Evolutionary conservation across 2,797 vertebrate species (phyloP).

Genomic region (Oceanodroma leucorhoa): DNA sequence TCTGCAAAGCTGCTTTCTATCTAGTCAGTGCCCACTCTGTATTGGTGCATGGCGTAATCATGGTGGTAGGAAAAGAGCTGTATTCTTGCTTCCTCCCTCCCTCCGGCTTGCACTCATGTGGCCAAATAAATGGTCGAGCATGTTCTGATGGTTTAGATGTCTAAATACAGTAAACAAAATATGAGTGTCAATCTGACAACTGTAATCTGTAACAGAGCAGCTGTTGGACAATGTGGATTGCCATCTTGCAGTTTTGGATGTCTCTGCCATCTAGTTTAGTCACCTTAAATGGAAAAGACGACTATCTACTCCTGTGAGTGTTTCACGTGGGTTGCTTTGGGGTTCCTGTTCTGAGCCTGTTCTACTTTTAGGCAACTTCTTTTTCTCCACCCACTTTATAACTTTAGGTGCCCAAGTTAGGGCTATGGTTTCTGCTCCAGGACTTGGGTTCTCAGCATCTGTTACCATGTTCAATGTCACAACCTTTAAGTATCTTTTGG

Average conservation of each 20-base stretch:
- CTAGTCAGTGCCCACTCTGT: rapidly evolving
- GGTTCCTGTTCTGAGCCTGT: not conserved
- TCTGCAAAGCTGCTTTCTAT: not conserved
- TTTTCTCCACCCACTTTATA: not conserved
- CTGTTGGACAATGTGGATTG: not conserved
- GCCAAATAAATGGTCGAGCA: not conserved
- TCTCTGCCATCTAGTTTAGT: not conserved
- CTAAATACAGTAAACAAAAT: not conserved
- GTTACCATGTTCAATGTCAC: slow-evolving; percentile 21
- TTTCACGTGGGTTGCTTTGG: not conserved
- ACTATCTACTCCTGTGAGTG: rapidly evolving
- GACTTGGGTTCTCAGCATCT: slow-evolving; percentile 13
- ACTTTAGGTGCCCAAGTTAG: not conserved
- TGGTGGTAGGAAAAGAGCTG: not conserved
- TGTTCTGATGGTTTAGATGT: not conserved
- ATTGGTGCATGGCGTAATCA: rapidly evolving
- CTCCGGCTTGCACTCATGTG: not conserved
- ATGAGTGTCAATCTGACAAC: rapidly evolving
- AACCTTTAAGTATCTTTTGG: slow-evolving; percentile 18
- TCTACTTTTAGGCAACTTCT: not conserved
- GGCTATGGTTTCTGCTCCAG: not conserved
- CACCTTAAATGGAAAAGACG: not conserved
- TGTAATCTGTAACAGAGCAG: not conserved
- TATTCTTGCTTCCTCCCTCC: not conserved
- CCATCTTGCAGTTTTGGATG: not conserved